Percentiles rank a stretch among this genome's conserved stretches.
phyloP scores from a whole-genome alignment of 2,797 vertebrate species.

The Lates japonicus region DNA sequence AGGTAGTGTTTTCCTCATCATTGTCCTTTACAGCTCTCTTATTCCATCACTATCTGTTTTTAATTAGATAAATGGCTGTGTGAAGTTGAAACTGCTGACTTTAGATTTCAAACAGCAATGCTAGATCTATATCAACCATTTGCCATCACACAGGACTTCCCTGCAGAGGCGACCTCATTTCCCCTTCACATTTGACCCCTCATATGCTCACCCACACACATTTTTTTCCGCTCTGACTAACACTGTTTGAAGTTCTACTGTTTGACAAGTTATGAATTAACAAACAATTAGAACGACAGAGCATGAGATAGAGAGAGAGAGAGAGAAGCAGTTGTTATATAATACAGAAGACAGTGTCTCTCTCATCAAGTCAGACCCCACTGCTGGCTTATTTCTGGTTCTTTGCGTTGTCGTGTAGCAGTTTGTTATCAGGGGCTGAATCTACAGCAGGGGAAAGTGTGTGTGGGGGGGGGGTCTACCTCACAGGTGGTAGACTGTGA shows the following conservation, averaged over 20 bases:
- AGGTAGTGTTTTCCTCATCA: background rate
- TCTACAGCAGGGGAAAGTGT: background rate
- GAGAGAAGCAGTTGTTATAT: constrained; percentile 29
- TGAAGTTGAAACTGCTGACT: constrained; percentile 10
- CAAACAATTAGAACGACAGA: constrained; percentile 24
- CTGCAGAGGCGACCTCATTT: constrained; percentile 33
- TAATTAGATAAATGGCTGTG: background rate
- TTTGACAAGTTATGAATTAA: constrained; percentile 51
- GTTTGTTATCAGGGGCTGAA: background rate
- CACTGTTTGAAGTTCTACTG: constrained; percentile 10
- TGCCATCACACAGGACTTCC: background rate
- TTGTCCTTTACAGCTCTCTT: background rate
- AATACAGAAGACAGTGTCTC: constrained; percentile 17
- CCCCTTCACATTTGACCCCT: constrained; percentile 41
- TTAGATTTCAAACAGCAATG: constrained; percentile 5
- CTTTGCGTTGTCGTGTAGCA: background rate
- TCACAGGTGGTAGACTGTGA: background rate
- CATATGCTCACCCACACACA: background rate
- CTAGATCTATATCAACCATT: constrained; percentile 1
- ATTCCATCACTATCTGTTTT: constrained; percentile 3
- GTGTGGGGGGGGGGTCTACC: too few species aligned
- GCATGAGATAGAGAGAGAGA: background rate
- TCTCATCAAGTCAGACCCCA: constrained; percentile 5
- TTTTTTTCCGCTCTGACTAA: constrained; percentile 32
- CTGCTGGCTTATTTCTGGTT: background rate